Evolutionary conservation across 1,140 invertebrate species (phyloP), one percentile per base, ranked within the genome.

Genomic region (Drosophila sp.): DNA sequence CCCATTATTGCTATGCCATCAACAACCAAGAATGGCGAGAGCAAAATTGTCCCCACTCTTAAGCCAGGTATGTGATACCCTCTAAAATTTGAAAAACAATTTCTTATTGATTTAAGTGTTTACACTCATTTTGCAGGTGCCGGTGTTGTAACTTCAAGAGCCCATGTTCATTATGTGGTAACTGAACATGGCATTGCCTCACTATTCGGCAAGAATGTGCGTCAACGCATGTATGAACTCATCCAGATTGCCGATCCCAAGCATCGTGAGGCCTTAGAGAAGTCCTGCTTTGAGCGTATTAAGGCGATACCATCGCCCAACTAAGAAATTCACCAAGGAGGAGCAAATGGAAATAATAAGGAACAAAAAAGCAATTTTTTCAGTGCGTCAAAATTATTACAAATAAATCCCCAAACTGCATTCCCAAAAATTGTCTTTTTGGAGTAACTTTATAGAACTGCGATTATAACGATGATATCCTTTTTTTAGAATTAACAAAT

Each of bases 1-100:
- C 97, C 98, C 4, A 98, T 99, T 76, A 97, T 99, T 90, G 98
- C 98, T 2, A 94, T 99, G 81, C 95, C 97, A 27, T 98, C 98
- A 0, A 93, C 93, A 25, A 99, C 98, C 4, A 95, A 95, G 58
- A 96, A 95, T 83, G 97, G 97, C n/a, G 96, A 96, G 70, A 95
- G 95, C 71, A 99, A 99, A 94, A 99, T 99, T 90, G 94, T 95
- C 3, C 96, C 97, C 0, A 94, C 94, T 3, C 93, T 98, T 0
- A 98, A 98, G 92, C 79, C 93, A 91, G 97, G 97, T 97, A 91
- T 93, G 92, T 72, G 33, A 6, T 44, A 60, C 3, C 4, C 5
- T 7, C 5, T 33, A 1, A 25, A 2, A 57, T 10, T n/a, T 57
- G 2, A 57, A 57, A 0, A 7, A 17, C 58, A 33, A 35, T 1